phyloP scores from a whole-genome alignment of 2,797 vertebrate species.

The Lycodopsis pacificus region DNA sequence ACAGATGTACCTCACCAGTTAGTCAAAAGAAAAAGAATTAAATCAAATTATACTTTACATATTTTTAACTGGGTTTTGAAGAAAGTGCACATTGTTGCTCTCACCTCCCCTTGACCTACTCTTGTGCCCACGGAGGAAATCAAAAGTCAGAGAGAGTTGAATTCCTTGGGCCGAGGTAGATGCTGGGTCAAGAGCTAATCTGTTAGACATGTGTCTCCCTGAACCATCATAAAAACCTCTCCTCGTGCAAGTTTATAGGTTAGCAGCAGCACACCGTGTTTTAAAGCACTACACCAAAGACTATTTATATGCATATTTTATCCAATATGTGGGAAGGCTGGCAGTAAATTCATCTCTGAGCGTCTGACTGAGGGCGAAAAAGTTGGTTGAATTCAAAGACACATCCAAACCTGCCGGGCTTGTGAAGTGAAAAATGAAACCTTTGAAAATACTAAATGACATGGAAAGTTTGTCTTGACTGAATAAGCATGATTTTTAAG shows the following conservation, averaged over 20 bases:
- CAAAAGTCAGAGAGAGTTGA: constrained; percentile 28
- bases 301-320: not conserved
- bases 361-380: not conserved
- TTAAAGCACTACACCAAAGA: not conserved
- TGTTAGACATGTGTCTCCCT: not conserved
- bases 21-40: not conserved
- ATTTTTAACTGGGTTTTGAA: constrained; percentile 18
- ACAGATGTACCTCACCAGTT: not conserved
- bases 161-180: constrained; percentile 12
- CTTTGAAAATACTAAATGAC: not conserved
- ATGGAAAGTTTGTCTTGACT: constrained; percentile 1
- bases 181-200: constrained; percentile 14
- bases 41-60: not conserved
- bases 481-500: not conserved
- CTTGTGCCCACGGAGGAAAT: constrained; percentile 12
- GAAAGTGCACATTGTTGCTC: constrained; percentile 8
- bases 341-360: not conserved
- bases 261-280: not conserved
- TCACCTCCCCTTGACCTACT: constrained; percentile 21
- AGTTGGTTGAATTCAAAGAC: not conserved
- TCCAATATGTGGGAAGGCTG: not conserved
- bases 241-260: not conserved
- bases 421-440: not conserved
- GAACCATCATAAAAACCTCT: not conserved
- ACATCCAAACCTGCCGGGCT: not conserved